Evolutionary conservation across 2,797 vertebrate genomes (phyloP).

Genomic region (Phoeniculus purpureus): DNA sequence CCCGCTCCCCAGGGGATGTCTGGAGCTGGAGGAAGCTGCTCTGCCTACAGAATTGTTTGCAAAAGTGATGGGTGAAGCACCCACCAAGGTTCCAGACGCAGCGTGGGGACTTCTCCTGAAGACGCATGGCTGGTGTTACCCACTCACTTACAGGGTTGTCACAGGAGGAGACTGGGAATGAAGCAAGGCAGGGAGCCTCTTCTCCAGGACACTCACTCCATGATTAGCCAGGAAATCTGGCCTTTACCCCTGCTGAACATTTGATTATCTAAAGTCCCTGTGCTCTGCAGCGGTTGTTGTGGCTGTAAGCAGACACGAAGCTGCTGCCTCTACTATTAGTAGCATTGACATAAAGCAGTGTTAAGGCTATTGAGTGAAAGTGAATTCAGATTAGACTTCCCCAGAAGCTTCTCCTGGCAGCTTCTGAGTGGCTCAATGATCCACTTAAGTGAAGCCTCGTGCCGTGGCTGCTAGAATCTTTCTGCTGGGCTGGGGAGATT

Average conservation of each 20-base stretch:
- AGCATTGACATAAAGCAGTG: neutral
- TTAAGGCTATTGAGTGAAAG: neutral
- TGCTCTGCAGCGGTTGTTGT: too few relatives aligned
- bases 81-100: neutral
- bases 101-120: neutral
- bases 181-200: neutral
- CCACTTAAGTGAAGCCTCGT: neutral
- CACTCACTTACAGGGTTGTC: accelerated
- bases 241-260: too few relatives aligned
- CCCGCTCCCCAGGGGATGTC: accelerated
- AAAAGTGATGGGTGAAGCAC: neutral
- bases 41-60: too few relatives aligned
- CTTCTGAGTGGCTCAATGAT: neutral
- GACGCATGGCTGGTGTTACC: neutral
- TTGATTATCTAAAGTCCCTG: too few relatives aligned
- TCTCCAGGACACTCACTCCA: too few relatives aligned
- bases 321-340: neutral
- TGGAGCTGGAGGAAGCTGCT: neutral
- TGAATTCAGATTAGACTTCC: neutral
- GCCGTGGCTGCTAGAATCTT: neutral
- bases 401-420: neutral
- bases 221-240: too few relatives aligned
- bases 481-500: neutral
- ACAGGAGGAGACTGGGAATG: neutral
- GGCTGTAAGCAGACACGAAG: accelerated